Percentiles rank a stretch among this genome's conserved stretches.
Evolutionary conservation across 2,797 vertebrate species (phyloP).

Genomic region (Characodon lateralis): DNA sequence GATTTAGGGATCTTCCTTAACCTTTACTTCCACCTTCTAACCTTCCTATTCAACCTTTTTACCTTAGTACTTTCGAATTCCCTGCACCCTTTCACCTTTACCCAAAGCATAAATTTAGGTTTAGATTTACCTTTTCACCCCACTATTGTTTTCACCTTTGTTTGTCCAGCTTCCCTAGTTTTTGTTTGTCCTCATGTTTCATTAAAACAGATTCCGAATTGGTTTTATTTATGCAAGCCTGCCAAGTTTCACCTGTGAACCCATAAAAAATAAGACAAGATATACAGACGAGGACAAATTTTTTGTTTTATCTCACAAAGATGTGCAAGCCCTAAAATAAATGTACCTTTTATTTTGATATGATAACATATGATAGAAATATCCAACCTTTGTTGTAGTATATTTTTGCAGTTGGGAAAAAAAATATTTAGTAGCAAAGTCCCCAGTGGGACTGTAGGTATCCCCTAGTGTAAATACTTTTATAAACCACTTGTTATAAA

Average conservation of each 20-base stretch:
- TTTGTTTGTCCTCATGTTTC: constrained; percentile 37
- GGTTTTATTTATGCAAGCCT: constrained; percentile 23
- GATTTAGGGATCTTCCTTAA: constrained; percentile 34
- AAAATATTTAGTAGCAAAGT: neutral
- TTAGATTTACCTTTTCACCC: constrained; percentile 48
- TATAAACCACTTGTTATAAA: neutral
- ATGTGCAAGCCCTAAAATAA: neutral
- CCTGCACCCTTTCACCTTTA: constrained; percentile 56
- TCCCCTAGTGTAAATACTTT: neutral
- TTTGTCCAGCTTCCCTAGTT: constrained; percentile 34
- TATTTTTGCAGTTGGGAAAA: neutral
- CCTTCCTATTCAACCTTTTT: constrained; percentile 43
- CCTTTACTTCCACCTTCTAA: constrained; percentile 43
- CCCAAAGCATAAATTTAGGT: constrained; percentile 33
- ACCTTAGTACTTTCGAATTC: constrained; percentile 46
- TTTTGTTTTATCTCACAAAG: neutral
- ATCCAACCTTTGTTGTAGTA: neutral
- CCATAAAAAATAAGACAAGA: constrained; percentile 8
- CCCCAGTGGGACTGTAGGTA: neutral
- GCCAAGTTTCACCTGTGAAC: constrained; percentile 30
- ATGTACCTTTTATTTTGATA: neutral
- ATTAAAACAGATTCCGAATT: constrained; percentile 19
- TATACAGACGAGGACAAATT: neutral
- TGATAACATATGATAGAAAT: neutral
- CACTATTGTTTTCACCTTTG: constrained; percentile 47